A percentile compares a stretch with the other conserved stretches of the same genome.
Evolutionary conservation across 2,797 vertebrate genomes (phyloP).

Genomic region (Semaprochilodus insignis): DNA sequence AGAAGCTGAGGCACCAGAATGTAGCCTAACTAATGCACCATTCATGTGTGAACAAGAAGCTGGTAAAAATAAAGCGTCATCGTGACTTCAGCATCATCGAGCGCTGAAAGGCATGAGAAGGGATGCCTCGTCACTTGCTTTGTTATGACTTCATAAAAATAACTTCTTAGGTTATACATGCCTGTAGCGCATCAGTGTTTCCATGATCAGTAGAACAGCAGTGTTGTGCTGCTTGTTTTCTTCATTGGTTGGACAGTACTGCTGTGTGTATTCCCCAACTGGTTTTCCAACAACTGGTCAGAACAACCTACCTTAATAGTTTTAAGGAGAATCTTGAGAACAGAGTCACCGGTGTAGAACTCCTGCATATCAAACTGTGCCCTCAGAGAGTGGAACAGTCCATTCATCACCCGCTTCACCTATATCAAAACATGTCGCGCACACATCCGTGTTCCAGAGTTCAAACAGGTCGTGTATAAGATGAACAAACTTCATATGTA

Average conservation of each 20-base stretch:
- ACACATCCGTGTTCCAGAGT: not conserved
- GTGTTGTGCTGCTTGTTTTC: not conserved
- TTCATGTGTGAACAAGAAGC: no score
- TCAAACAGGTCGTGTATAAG: not conserved
- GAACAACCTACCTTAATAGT: conserved; percentile 81
- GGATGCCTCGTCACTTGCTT: no score
- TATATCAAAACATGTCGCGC: conserved; percentile 51
- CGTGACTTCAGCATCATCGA: no score
- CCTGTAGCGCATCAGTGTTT: no score
- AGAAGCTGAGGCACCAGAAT: no score
- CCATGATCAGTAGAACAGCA: no score
- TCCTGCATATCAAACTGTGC: conserved; percentile 81
- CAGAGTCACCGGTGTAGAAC: conserved; percentile 74
- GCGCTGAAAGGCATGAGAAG: no score
- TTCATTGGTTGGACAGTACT: no score
- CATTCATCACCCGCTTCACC: conserved; percentile 86
- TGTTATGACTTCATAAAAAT: no score
- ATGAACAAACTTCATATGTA: not conserved
- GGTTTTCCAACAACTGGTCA: not conserved
- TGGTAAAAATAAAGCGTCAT: no score
- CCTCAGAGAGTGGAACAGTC: conserved; percentile 80
- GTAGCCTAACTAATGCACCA: no score
- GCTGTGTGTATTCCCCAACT: not conserved
- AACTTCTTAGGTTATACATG: no score
- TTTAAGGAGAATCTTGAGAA: conserved; percentile 78